These are phyloP conservation scores for Zoroaster sp. DNA, from an alignment of 53 echinoderm and acorn worm species.

Conservation along the genomic window DNA sequence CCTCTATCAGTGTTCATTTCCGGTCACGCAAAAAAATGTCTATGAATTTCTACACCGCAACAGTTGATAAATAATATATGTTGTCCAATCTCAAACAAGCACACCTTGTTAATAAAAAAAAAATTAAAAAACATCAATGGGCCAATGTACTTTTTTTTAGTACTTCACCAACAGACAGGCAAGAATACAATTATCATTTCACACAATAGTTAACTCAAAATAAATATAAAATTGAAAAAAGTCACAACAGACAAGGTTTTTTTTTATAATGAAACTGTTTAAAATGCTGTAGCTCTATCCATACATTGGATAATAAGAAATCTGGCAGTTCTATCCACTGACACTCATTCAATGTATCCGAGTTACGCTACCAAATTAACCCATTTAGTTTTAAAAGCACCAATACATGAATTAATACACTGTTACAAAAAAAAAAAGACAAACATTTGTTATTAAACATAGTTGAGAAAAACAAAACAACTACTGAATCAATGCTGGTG, in stretches of 20 bases:
- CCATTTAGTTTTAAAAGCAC: constrained; percentile 25
- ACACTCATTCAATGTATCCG: neutral
- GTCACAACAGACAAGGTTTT: neutral
- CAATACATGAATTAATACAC: constrained; percentile 12
- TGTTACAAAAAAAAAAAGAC: neutral
- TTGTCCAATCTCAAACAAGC: neutral
- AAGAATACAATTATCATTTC: neutral
- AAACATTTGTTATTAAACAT: neutral
- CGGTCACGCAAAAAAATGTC: neutral
- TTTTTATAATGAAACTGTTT: neutral
- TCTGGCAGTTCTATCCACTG: neutral
- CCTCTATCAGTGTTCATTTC: neutral
- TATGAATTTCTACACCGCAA: too few relatives aligned
- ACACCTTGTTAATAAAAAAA: too few relatives aligned
- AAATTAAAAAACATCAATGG: neutral
- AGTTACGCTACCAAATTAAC: neutral
- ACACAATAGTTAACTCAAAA: neutral
- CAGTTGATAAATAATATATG: too few relatives aligned
- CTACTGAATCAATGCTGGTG: neutral
- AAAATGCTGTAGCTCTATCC: constrained; percentile 39
- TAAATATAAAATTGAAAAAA: neutral
- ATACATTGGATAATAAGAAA: neutral
- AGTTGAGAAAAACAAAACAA: neutral
- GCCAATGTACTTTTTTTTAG: neutral
- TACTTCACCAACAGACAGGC: neutral